Conservation (phyloP, 2,113 vertebrate species). For the Oreochromis aureus region DNA sequence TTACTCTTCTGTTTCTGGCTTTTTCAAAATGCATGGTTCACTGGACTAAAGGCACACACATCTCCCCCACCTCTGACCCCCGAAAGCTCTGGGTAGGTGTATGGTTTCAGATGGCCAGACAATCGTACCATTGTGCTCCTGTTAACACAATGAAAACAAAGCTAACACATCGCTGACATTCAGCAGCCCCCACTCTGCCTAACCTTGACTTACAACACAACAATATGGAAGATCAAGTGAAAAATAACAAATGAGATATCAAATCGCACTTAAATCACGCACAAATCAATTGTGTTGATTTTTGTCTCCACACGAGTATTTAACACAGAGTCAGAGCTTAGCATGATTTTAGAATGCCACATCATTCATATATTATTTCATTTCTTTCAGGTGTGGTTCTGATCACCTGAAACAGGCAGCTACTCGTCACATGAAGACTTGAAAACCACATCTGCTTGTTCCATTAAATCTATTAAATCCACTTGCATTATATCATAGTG, state of each 20-base stretch:
- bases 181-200: conserved; percentile 9
- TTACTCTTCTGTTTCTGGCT: conserved; percentile 40
- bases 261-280: background rate
- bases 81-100: conserved; percentile 53
- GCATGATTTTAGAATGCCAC: background rate
- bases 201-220: conserved; percentile 52
- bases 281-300: background rate
- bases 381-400: conserved; percentile 44
- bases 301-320: background rate
- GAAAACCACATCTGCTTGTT: conserved; percentile 54
- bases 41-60: conserved; percentile 41
- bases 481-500: conserved; percentile 69
- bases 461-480: conserved; percentile 73
- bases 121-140: conserved; percentile 64
- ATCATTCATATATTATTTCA: background rate
- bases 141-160: conserved; percentile 70
- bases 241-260: background rate
- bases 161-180: conserved; percentile 58
- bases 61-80: conserved; percentile 57
- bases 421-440: conserved; percentile 40
- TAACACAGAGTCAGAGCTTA: background rate
- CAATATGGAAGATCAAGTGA: background rate
- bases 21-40: conserved; percentile 38
- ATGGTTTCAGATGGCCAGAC: conserved; percentile 62
- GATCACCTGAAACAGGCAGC: conserved; percentile 27